A percentile compares a stretch with the other conserved stretches of the same genome.
Evolutionary conservation across 2,113 vertebrate species (phyloP).

Genomic region (Leucopsar rothschildi): DNA sequence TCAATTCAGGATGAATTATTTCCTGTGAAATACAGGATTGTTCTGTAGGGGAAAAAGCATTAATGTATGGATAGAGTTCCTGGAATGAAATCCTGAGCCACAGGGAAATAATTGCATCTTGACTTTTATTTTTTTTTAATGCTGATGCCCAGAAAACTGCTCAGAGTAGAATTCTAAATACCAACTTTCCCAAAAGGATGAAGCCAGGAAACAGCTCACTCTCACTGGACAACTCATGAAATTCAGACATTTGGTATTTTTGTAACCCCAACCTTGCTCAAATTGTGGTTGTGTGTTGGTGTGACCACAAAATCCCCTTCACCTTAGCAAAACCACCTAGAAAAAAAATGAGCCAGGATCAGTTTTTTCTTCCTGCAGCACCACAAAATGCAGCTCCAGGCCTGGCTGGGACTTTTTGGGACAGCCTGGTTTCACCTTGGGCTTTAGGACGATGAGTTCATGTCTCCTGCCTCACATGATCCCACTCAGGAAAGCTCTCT

Average conservation of each 20-base stretch:
- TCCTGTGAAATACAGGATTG: background rate
- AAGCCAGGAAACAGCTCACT: background rate
- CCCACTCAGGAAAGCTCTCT: background rate
- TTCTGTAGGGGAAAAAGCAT: background rate
- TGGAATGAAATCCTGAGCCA: background rate
- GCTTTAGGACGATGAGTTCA: conserved; percentile 18
- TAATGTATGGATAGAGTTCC: background rate
- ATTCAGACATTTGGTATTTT: background rate
- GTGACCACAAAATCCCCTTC: background rate
- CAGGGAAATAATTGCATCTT: background rate
- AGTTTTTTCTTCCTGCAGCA: background rate
- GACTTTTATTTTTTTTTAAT: background rate
- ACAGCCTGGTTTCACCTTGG: conserved; percentile 14
- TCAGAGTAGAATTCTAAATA: background rate
- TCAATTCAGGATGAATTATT: background rate
- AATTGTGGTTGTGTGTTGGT: background rate
- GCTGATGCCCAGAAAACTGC: background rate
- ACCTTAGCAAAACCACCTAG: background rate
- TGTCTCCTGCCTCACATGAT: background rate
- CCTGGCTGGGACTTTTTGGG: background rate
- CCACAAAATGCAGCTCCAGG: background rate
- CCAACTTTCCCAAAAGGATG: background rate
- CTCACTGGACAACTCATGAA: background rate
- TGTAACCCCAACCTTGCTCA: background rate
- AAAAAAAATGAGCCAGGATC: background rate